phyloP scores from a whole-genome alignment of 1,140 invertebrate genomes.

The Polyergus mexicanus region DNA sequence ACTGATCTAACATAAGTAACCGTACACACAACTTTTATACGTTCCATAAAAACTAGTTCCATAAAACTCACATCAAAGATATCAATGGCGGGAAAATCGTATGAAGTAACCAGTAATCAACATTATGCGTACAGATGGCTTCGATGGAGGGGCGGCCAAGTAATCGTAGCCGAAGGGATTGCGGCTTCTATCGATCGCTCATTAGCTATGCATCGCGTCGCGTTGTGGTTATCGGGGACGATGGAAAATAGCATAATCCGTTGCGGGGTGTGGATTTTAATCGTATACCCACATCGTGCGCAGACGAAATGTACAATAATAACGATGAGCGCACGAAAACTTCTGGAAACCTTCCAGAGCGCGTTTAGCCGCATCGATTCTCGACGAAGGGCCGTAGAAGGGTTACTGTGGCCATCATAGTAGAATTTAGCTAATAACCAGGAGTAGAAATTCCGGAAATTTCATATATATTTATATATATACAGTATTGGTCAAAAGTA shows the following conservation, averaged over 20 bases:
- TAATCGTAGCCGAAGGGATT: conserved; percentile 46
- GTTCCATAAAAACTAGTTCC: background rate
- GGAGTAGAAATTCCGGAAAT: conserved; percentile 41
- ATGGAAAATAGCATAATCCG: conserved; percentile 55
- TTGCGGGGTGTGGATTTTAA: conserved; percentile 31
- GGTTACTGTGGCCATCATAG: conserved; percentile 16
- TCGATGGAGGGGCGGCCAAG: conserved; percentile 27
- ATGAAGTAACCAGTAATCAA: background rate
- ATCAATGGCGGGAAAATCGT: background rate
- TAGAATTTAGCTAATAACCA: conserved; percentile 61
- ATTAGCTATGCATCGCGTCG: conserved; percentile 49
- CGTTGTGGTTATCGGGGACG: conserved; percentile 39
- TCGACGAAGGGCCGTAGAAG: background rate
- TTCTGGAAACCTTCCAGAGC: conserved; percentile 29
- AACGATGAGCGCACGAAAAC: conserved; percentile 4
- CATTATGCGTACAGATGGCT: conserved; percentile 9
- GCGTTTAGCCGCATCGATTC: background rate
- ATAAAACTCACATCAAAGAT: conserved; percentile 26
- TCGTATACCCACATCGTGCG: background rate
- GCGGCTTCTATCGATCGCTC: conserved; percentile 31
- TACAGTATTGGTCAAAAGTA: too few relatives aligned
- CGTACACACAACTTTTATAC: background rate
- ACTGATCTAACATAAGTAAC: background rate
- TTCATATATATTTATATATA: background rate
- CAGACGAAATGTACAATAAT: conserved; percentile 26